Base-by-base conservation (phyloP, 2,888 invertebrate genomes). In the Arctia plantaginis region DNA sequence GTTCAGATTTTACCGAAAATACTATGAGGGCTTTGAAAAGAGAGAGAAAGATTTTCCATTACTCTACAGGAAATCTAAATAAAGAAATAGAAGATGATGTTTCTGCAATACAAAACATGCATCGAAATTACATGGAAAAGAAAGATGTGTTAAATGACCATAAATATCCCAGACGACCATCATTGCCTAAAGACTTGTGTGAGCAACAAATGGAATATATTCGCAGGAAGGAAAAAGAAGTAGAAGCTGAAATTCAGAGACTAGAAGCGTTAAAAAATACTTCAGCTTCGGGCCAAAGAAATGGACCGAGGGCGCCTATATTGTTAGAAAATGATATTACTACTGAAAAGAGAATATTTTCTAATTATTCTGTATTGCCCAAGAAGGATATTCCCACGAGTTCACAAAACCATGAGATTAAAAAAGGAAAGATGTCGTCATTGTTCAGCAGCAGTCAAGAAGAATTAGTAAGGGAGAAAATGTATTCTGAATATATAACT, bases 401-500 rank as follows among this genome's bases (percentile, higher is more conserved):
- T 59, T 78, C 87, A 65, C 82, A 85, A 76, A 80, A 74, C 73
- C 78, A 83, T 12, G 86, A 82, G 67, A 33, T 12, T 27, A 84
- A 86, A 79, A 88, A 88, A 85, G 80, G 86, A 67, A 93, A 92
- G 83, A 77, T 93, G 35, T 90, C 91, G 35, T 90, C 92, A 66
- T 83, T 91, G 75, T 94, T 97, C 64, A 96, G 96, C 18, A 96
- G 97, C 15, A 97, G 97, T 69, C 97, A 98, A 90, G 97, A 97
- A 79, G 98, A 98, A 90, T 95, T 97, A 65, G 97, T 98, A 84
- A 96, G 98, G 13, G 97, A 97, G 82, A 97, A 97, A 92, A 98
- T 98, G 98, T 98, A 98, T 92, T 96, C 97, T 84, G 98, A 98
- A 90, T 98, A 98, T 93, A 96, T 98, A 88, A 96, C 96, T 87